Percentiles rank a stretch among this genome's conserved stretches.
Conservation (phyloP, 2,113 vertebrate genomes). For the Cyphomyrus plagiostoma region DNA sequence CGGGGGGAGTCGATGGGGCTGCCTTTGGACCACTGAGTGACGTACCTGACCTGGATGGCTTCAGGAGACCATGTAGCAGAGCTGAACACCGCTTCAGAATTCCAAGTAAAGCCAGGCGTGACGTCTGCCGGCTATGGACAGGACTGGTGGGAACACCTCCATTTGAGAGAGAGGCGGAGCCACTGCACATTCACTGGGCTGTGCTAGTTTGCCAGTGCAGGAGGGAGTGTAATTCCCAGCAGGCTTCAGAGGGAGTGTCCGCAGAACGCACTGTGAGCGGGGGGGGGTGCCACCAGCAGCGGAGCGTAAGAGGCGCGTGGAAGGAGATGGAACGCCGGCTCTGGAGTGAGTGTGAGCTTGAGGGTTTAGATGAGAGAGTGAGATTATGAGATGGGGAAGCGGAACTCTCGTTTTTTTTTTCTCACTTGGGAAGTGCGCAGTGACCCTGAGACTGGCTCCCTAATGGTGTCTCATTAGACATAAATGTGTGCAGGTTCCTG, state of each 20-base stretch:
- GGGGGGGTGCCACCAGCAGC: neutral
- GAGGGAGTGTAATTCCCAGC: neutral
- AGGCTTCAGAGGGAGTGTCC: neutral
- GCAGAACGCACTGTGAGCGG: neutral
- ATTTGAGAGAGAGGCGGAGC: neutral
- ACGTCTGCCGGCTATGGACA: neutral
- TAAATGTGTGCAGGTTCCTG: slow-evolving; percentile 22
- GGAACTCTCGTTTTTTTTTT: slow-evolving; percentile 3
- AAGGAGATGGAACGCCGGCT: neutral
- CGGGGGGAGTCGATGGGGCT: neutral
- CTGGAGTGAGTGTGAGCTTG: neutral
- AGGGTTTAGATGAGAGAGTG: neutral
- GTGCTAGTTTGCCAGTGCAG: neutral
- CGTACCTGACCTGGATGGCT: neutral
- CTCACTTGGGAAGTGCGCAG: slow-evolving; percentile 10
- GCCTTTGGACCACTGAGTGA: neutral
- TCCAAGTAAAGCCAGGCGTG: neutral
- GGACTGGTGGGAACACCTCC: neutral
- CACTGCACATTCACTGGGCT: neutral
- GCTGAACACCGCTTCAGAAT: neutral
- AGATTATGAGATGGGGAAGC: slow-evolving; percentile 2
- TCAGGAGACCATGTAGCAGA: neutral
- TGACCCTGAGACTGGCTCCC: slow-evolving; percentile 19
- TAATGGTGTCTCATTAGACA: slow-evolving; percentile 26
- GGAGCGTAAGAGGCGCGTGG: neutral